Percentiles rank a stretch among this genome's conserved stretches.
Evolutionary conservation across 1,140 invertebrate genomes (phyloP).

Genomic region (Lordiphosa stackelbergi): DNA sequence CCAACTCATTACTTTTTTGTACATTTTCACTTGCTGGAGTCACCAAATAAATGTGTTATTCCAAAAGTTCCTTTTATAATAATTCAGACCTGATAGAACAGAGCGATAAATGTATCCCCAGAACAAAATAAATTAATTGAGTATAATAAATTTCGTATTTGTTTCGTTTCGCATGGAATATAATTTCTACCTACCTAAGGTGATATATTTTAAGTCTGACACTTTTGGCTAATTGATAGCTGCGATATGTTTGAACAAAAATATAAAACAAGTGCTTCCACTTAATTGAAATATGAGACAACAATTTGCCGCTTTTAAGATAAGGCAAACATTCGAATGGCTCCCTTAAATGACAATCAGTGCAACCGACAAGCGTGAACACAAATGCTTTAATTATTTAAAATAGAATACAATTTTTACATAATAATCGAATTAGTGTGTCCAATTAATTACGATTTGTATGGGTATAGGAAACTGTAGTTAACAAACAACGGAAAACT

Average conservation of each 20-base stretch:
- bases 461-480: background rate
- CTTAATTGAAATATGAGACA: constrained; percentile 39
- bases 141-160: no score
- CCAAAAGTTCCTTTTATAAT: no score
- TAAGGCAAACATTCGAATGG: constrained; percentile 27
- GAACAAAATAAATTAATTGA: no score
- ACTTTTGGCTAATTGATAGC: constrained; percentile 15
- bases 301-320: constrained; percentile 12
- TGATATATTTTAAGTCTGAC: constrained; percentile 1
- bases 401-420: constrained; percentile 12
- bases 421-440: constrained; percentile 1
- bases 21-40: no score
- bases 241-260: constrained; percentile 7
- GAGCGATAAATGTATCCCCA: no score
- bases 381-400: constrained; percentile 44
- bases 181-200: background rate
- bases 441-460: constrained; percentile 1
- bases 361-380: constrained; percentile 38
- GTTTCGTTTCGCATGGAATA: no score
- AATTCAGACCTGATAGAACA: no score
- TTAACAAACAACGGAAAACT: constrained; percentile 14
- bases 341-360: constrained; percentile 23
- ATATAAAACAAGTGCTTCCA: constrained; percentile 28
- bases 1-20: no score
- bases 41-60: no score